Base-by-base conservation (phyloP, 1,140 invertebrate species). In the Rhagoletis zephyria region DNA sequence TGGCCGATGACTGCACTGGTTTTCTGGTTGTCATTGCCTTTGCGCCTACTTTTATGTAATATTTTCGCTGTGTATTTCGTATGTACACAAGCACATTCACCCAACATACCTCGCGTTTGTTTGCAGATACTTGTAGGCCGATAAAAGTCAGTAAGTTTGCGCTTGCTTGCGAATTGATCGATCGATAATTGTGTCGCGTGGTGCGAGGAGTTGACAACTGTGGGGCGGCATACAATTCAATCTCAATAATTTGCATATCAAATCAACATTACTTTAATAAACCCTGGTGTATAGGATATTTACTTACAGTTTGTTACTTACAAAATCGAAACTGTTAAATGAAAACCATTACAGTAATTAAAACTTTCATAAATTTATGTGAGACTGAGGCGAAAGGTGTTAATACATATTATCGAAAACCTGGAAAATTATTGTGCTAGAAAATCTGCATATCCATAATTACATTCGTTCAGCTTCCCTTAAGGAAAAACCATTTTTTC, bases 161-260 rank as follows among this genome's bases (percentile, higher is more conserved):
- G 19, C 48, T 81, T 51, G 74, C n/a, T 9, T 81, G 19, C 16
- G 5, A 19, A 81, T 81, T 81, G 48, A 56, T 81, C 74, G 48
- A 56, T 81, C 74, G 48, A 81, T 81, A 81, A 81, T 81, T 81
- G 67, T 74, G 67, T 40, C 74, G 10, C 12, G 48, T 51, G 16
- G n/a, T 81, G 74, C 48, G 16, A 10, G 48, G 7, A 16, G 6
- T 30, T 67, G 45, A 14, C 70, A 9, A 51, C 70, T 51, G 70
- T n/a, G 45, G 42, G 70, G 48, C n/a, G 74, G 74, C 9, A 3
- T n/a, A 63, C 45, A 81, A 56, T 81, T 59, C 74, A 81, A 81
- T 81, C 74, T 81, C 45, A 81, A 81, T 81, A 81, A 81, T 81
- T 81, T 81, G 45, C 74, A 81, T 81, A 81, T 30, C 45, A 81